Base-by-base conservation (phyloP, 2,797 vertebrate genomes). In the Hippocampus kuda region DNA sequence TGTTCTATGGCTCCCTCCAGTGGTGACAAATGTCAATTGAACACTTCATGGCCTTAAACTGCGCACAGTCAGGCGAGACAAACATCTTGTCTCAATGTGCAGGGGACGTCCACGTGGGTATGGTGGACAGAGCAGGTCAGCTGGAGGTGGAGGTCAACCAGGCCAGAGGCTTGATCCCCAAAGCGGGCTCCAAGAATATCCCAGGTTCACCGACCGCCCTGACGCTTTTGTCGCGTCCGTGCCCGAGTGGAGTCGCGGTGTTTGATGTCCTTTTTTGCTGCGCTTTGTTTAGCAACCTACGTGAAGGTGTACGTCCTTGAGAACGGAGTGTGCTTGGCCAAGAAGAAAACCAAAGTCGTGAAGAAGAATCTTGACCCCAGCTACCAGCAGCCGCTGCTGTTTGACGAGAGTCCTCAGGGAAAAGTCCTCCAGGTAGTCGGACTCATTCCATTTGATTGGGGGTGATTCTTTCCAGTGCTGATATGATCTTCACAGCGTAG, bases 121-220 rank as follows among this genome's bases (percentile, higher is more conserved):
- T 98, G 90, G 79, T 94, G 20, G 96, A 99, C 79, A 87, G 95
- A 76, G 95, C 92, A 2, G 95, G 96, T 57, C 97, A 98, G 84
- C 91, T 99, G 74, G 94, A 99, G 83, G 97, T 98, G 76, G 95
- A 96, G 77, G 93, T 99, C 84, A 98, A 94, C 77, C 94, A 97
- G 86, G 96, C 96, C 46, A 90, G 96, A 84, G 90, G 94, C 2
- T 88, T 99, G 70, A 97, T 88, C 75, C 93, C 95, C 0, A 98
- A 99, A 86, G 86, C 94, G 49, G 94, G 95, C 76, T 94, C 95
- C 86, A 99, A 94, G 88, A 93, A 92, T 84, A 88, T 95, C 84
- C 95, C 95, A 85, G 94, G 97, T 98, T 90, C 46, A 12, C 9
- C 2, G 57, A 1, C 4, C 30, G 42, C 13, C 1, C 9, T n/a